Conservation (phyloP, 2,888 invertebrate species). For the Atrina japonica region DNA sequence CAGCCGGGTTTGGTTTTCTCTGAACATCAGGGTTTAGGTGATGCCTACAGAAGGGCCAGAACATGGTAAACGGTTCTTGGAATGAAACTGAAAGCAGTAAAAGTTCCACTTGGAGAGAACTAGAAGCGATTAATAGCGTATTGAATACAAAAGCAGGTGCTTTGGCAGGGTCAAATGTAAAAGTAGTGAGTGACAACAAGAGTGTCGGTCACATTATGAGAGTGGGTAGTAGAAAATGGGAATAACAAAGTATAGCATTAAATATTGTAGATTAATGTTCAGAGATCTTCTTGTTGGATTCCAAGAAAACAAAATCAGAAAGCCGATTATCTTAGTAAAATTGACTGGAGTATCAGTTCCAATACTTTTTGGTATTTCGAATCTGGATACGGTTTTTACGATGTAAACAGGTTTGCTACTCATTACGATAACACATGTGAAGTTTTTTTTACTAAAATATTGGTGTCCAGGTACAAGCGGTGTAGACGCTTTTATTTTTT, state of each 20-base stretch:
- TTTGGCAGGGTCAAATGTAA: neutral
- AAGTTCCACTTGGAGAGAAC: slow-evolving; percentile 37
- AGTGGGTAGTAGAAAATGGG: slow-evolving; percentile 28
- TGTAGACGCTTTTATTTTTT: neutral
- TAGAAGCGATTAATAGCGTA: slow-evolving; percentile 34
- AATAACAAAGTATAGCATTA: slow-evolving; percentile 18
- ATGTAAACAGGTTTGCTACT: slow-evolving; percentile 1
- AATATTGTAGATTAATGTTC: slow-evolving; percentile 18
- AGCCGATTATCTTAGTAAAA: slow-evolving; percentile 32
- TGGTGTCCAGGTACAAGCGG: neutral
- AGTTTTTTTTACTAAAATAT: neutral
- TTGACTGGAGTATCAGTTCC: too few relatives aligned
- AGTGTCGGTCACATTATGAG: slow-evolving; percentile 27
- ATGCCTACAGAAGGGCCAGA: too few relatives aligned
- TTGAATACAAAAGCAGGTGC: neutral
- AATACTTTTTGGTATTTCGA: too few relatives aligned
- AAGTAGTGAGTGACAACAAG: slow-evolving; percentile 30
- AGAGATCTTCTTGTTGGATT: slow-evolving; percentile 18
- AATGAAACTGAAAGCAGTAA: neutral
- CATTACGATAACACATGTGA: neutral
- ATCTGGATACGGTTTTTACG: neutral
- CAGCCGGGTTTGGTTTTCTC: too few relatives aligned
- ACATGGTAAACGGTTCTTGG: slow-evolving; percentile 29
- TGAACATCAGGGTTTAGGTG: too few relatives aligned
- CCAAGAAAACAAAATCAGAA: slow-evolving; percentile 20